Evolutionary conservation across 2,113 vertebrate genomes (phyloP), one percentile per base, ranked within the genome.

Genomic region (Zapus hudsonius): DNA sequence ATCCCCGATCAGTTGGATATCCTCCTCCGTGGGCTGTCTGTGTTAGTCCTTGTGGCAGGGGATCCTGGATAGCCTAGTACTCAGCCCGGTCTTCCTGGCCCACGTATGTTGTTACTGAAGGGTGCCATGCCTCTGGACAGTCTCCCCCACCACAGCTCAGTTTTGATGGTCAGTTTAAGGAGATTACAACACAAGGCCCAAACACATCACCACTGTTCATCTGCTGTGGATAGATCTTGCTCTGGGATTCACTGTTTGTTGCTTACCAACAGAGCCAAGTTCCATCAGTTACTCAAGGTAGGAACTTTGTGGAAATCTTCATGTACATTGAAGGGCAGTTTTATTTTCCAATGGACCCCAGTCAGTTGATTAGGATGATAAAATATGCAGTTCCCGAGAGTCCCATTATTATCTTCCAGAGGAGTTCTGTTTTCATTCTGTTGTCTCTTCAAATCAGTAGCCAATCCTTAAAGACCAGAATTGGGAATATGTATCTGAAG

Each of bases 171-270:
- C 52, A 52, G 16, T 52, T 52, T 72, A 87, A 89, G 36, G 55
- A 79, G 16, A 15, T n/a, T 47, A 22, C 6, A 47, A 36, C 8
- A 3, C 38, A 47, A 73, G 31, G 4, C 25, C 31, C 17, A 33
- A 4, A 12, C 13, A 38, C 0, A 1, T 42, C 19, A n/a, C n/a
- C n/a, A n/a, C n/a, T n/a, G n/a, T 23, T 25, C 0, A 10, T 5
- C 27, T n/a, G 29, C 0, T 8, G 3, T 1, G 8, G 23, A 27
- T 13, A 38, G 52, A 0, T 27, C 38, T 38, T 75, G 27, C 23
- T 64, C 47, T 66, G 3, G 7, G 74, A 22, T 8, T 29, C 11
- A 17, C 27, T 55, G n/a, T 25, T 27, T 17, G 6, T 16, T 66
- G 25, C 23, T 44, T n/a, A 33, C 44, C 38, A 7, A 22, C 36